Percentiles rank a stretch among this genome's conserved stretches.
Evolutionary conservation across 2,113 vertebrate genomes (phyloP).

Genomic region (Rutilus rutilus): DNA sequence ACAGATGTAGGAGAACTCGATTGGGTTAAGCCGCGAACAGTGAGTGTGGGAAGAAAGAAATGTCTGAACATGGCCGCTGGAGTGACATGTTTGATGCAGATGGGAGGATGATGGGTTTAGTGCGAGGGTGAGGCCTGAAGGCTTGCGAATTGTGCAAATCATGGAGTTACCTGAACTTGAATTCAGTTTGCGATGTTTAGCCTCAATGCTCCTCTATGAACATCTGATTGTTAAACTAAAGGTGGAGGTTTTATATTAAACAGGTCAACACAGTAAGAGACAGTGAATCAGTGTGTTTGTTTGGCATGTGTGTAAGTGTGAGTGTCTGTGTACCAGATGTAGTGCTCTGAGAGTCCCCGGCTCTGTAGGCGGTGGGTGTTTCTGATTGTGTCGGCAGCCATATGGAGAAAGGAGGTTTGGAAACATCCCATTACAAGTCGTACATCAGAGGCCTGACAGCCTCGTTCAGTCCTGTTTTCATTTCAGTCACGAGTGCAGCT

Average conservation of each 20-base stretch:
- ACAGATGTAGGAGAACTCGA: slow-evolving; percentile 49
- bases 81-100: slow-evolving; percentile 44
- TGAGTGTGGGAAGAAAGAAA: slow-evolving; percentile 34
- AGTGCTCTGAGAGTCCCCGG: slow-evolving; percentile 62
- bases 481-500: slow-evolving; percentile 85
- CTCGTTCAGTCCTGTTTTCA: slow-evolving; percentile 85
- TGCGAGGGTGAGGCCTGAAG: neutral
- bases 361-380: slow-evolving; percentile 81
- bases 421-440: slow-evolving; percentile 94
- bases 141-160: neutral
- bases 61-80: slow-evolving; percentile 23
- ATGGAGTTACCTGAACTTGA: neutral
- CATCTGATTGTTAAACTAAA: neutral
- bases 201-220: neutral
- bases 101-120: slow-evolving; percentile 15
- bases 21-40: slow-evolving; percentile 14
- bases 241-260: neutral
- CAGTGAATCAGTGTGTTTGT: slow-evolving; percentile 34
- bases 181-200: neutral
- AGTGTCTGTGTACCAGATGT: slow-evolving; percentile 68
- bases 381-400: slow-evolving; percentile 83
- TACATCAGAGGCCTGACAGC: slow-evolving; percentile 89
- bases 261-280: slow-evolving; percentile 6
- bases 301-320: slow-evolving; percentile 32
- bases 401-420: slow-evolving; percentile 87